Conservation (phyloP, 1,140 invertebrate species). For the Asobara japonica region DNA sequence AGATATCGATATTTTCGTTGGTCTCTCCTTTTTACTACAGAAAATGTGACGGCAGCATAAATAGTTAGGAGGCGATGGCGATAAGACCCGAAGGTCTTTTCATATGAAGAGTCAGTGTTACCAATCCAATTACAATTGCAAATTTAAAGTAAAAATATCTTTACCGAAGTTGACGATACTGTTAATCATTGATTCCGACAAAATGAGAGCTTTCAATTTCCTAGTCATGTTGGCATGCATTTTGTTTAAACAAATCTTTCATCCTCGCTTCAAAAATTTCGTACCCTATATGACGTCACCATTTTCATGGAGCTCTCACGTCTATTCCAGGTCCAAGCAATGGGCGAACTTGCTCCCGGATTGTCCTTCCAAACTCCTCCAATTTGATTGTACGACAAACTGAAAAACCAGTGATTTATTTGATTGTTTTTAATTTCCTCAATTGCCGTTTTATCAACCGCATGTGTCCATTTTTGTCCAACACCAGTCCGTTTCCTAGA, state of each 20-base stretch:
- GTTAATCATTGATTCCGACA: too few relatives aligned
- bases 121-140: too few relatives aligned
- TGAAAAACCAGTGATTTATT: constrained; percentile 33
- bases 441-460: constrained; percentile 32
- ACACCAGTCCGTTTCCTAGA: constrained; percentile 43
- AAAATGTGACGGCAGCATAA: too few relatives aligned
- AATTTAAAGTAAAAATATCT: too few relatives aligned
- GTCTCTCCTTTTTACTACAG: too few relatives aligned
- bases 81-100: too few relatives aligned
- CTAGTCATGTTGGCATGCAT: background rate
- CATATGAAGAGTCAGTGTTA: too few relatives aligned
- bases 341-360: constrained; percentile 33
- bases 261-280: background rate
- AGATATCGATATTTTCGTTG: too few relatives aligned
- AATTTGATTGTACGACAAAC: constrained; percentile 52
- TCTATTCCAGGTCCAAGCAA: constrained; percentile 42
- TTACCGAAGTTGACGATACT: background rate
- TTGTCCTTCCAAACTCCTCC: constrained; percentile 48
- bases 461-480: constrained; percentile 39
- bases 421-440: background rate
- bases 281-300: constrained; percentile 36
- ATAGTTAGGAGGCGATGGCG: too few relatives aligned
- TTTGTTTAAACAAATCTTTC: constrained; percentile 6
- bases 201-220: too few relatives aligned
- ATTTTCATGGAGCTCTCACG: constrained; percentile 30